Conservation (phyloP, 2,113 vertebrate genomes). For the Isichthys henryi region DNA sequence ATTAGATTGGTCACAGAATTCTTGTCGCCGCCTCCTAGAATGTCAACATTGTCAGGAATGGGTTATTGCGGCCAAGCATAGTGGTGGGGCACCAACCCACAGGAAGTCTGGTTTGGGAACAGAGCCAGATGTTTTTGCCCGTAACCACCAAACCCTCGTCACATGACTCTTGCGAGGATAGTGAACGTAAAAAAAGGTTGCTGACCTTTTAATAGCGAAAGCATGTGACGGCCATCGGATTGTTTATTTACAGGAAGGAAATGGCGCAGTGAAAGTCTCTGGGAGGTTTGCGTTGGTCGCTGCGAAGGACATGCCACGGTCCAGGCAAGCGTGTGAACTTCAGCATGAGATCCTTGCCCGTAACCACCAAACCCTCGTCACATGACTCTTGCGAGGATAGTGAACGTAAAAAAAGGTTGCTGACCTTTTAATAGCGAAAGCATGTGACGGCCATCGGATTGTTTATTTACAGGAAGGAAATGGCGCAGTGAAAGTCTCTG, state of each 20-base stretch:
- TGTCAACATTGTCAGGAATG: not conserved
- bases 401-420: not conserved
- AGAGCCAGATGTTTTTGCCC: not conserved
- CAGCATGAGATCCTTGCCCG: too few relatives aligned
- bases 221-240: too few relatives aligned
- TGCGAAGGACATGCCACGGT: too few relatives aligned
- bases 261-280: too few relatives aligned
- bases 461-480: not conserved
- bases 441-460: not conserved
- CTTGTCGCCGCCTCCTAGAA: not conserved
- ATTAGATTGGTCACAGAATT: not conserved
- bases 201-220: too few relatives aligned
- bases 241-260: too few relatives aligned
- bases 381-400: not conserved
- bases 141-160: not conserved
- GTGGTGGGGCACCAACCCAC: not conserved
- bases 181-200: not conserved
- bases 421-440: not conserved
- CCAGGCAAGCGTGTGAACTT: too few relatives aligned
- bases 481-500: not conserved
- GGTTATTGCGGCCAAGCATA: not conserved
- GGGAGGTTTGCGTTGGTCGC: too few relatives aligned
- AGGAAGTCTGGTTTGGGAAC: not conserved
- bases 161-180: not conserved
- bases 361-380: not conserved